phyloP scores from a whole-genome alignment of 30 jellyfish, hydroid and myxozoan genomes.

The Chironex yamaguchii region DNA sequence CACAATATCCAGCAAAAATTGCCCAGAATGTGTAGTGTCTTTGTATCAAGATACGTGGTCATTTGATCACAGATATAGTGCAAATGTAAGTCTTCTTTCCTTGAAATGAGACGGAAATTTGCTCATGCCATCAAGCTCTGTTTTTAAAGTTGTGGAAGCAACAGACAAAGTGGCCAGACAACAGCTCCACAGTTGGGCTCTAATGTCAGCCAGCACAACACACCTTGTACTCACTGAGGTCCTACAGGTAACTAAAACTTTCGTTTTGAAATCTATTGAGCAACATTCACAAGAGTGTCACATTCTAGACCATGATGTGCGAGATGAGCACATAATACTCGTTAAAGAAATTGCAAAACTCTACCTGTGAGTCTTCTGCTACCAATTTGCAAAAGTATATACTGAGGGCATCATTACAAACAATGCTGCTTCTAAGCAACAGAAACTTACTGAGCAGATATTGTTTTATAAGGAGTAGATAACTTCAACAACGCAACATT shows the following conservation, averaged over 20 bases:
- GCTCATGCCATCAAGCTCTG: slow-evolving; percentile 29
- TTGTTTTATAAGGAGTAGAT: slow-evolving; percentile 16
- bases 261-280: neutral
- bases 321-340: slow-evolving; percentile 15
- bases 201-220: too few relatives aligned
- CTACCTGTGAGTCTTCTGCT: neutral
- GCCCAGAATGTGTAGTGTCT: slow-evolving; percentile 43
- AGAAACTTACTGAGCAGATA: slow-evolving; percentile 16
- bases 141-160: neutral
- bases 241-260: neutral
- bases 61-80: neutral
- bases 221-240: neutral
- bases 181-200: slow-evolving; percentile 1
- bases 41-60: neutral
- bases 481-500: too few relatives aligned
- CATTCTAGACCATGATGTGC: slow-evolving; percentile 1
- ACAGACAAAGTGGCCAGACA: neutral
- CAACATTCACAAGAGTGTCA: slow-evolving; percentile 23
- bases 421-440: slow-evolving; percentile 5
- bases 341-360: neutral
- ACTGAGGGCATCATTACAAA: slow-evolving; percentile 24
- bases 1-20: slow-evolving; percentile 16
- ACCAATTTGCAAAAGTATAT: slow-evolving; percentile 21
- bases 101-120: slow-evolving; percentile 30
- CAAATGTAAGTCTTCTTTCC: neutral